A percentile compares a stretch with the other conserved stretches of the same genome.
Evolutionary conservation across 2,888 invertebrate genomes (phyloP).

Genomic region (Lasius platythorax): DNA sequence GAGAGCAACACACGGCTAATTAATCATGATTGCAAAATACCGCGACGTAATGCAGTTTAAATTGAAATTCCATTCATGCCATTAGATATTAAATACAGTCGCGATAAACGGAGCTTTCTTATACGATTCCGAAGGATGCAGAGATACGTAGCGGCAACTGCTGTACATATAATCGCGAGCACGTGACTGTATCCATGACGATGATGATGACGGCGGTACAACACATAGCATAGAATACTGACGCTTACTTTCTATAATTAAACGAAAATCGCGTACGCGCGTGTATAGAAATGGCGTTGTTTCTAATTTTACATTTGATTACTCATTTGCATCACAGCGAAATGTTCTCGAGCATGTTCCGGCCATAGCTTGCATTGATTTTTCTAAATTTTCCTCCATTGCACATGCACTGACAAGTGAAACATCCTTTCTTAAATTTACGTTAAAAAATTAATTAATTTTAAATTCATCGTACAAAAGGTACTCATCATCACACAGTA

Average conservation of each 20-base stretch:
- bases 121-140: background rate
- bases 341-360: constrained; percentile 2
- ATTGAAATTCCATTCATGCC: constrained; percentile 28
- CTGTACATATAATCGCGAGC: constrained; percentile 70
- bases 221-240: constrained; percentile 54
- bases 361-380: background rate
- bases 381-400: background rate
- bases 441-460: background rate
- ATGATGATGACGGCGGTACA: constrained; percentile 16
- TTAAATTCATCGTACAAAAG: background rate
- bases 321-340: constrained; percentile 25
- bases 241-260: constrained; percentile 74
- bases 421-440: background rate
- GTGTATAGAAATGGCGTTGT: constrained; percentile 52
- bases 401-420: background rate
- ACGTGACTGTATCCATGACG: constrained; percentile 71
- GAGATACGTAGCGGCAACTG: constrained; percentile 63
- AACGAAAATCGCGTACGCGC: constrained; percentile 61
- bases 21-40: constrained; percentile 33
- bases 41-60: constrained; percentile 18
- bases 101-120: constrained; percentile 23
- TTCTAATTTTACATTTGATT: constrained; percentile 63
- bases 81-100: constrained; percentile 22
- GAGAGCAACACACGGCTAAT: background rate
- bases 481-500: background rate